phyloP scores from a whole-genome alignment of 2,113 vertebrate species.

The Lipophrys pholis region DNA sequence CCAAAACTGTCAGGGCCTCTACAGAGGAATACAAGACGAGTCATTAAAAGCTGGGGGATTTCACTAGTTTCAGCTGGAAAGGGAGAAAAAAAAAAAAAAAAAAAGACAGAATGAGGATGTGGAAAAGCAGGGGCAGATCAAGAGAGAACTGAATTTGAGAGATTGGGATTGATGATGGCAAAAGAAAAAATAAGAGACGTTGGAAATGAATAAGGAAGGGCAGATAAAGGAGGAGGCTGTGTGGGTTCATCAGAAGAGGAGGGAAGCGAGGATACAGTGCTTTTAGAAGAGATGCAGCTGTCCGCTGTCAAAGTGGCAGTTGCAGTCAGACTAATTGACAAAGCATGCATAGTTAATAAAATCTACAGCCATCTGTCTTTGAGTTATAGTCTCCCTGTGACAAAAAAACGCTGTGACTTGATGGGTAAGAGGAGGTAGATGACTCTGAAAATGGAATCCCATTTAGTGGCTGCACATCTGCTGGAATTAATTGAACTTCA shows the following conservation, averaged over 20 bases:
- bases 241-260: conserved; percentile 20
- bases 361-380: conserved; percentile 25
- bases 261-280: background rate
- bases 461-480: conserved; percentile 20
- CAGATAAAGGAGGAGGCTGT: conserved; percentile 2
- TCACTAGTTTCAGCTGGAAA: conserved; percentile 9
- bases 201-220: background rate
- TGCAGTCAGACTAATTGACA: conserved; percentile 32
- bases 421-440: conserved; percentile 7
- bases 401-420: conserved; percentile 4
- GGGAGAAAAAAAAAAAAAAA: conserved; percentile 3
- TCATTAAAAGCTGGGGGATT: conserved; percentile 23
- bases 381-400: conserved; percentile 11
- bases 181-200: conserved; percentile 9
- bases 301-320: conserved; percentile 14
- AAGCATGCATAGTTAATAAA: conserved; percentile 28
- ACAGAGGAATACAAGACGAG: background rate
- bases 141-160: conserved; percentile 22
- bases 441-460: conserved; percentile 21
- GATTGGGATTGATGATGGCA: conserved; percentile 23
- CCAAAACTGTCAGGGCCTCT: background rate
- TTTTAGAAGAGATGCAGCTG: conserved; percentile 13
- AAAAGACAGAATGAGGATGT: conserved; percentile 16
- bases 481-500: conserved; percentile 40
- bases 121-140: conserved; percentile 31